These are phyloP conservation scores for Trachelus stipa DNA, from an alignment of 2,888 invertebrate species.

Conservation along the genomic window DNA sequence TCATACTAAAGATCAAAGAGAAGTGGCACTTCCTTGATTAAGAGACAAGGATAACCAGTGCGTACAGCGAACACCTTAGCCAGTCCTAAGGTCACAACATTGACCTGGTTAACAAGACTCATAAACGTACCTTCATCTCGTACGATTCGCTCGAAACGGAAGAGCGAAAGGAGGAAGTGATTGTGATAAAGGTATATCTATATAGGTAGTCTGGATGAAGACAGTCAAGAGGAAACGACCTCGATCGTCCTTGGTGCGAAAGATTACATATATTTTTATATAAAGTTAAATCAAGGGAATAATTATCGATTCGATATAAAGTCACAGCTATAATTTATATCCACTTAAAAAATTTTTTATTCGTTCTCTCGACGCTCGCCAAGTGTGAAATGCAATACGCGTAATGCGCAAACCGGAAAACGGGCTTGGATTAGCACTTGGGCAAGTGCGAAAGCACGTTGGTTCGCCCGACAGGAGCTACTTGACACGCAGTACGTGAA, in stretches of 20 bases:
- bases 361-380: background rate
- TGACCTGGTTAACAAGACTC: conserved; percentile 51
- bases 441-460: background rate
- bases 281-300: background rate
- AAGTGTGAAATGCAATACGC: conserved; percentile 4
- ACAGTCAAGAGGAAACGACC: background rate
- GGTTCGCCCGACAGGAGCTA: background rate
- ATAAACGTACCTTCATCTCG: conserved; percentile 35
- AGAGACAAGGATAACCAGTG: conserved; percentile 54
- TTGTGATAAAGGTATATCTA: too few relatives aligned
- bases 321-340: background rate
- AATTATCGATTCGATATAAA: background rate
- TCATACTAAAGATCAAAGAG: background rate
- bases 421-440: conserved; percentile 8
- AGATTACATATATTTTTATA: background rate
- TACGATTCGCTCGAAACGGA: conserved; percentile 11
- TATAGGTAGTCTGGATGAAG: too few relatives aligned
- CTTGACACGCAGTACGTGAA: background rate
- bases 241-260: background rate
- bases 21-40: background rate
- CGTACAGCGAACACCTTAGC: background rate
- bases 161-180: background rate
- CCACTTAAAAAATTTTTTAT: background rate
- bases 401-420: conserved; percentile 5
- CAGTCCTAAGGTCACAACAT: conserved; percentile 53